These are phyloP conservation scores for Frankliniella fusca DNA, from an alignment of 2,888 invertebrate species.

Conservation along the genomic window DNA sequence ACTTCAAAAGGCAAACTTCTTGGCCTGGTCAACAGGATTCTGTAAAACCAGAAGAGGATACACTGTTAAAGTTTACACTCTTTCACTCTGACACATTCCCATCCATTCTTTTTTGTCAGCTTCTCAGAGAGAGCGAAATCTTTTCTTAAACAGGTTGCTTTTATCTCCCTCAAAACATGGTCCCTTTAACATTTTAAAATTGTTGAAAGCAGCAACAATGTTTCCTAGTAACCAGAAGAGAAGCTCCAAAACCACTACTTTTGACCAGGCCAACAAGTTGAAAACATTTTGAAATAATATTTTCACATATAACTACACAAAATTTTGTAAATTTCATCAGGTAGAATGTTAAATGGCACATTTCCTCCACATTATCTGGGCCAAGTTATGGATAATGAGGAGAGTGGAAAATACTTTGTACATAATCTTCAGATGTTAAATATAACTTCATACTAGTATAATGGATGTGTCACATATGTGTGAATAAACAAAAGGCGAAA, in stretches of 20 bases:
- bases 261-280: not conserved
- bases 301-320: conserved; percentile 24
- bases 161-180: not conserved
- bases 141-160: not conserved
- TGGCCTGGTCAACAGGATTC: not conserved
- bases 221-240: too few relatives aligned
- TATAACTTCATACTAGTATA: conserved; percentile 1
- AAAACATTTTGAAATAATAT: conserved; percentile 7
- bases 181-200: not conserved
- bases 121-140: too few relatives aligned
- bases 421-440: conserved; percentile 25
- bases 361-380: conserved; percentile 16
- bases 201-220: too few relatives aligned
- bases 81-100: not conserved
- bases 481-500: not conserved
- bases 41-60: not conserved
- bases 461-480: conserved; percentile 20
- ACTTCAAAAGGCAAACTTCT: not conserved
- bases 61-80: too few relatives aligned
- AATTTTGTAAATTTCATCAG: conserved; percentile 25
- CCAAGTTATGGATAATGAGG: conserved; percentile 9
- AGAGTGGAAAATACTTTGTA: conserved; percentile 26
- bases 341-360: conserved; percentile 26
- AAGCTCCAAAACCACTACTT: too few relatives aligned
- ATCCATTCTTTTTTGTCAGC: not conserved